Evolutionary conservation across 2,113 vertebrate species (phyloP), one percentile per base, ranked within the genome.

Genomic region (Chinchilla lanigera): DNA sequence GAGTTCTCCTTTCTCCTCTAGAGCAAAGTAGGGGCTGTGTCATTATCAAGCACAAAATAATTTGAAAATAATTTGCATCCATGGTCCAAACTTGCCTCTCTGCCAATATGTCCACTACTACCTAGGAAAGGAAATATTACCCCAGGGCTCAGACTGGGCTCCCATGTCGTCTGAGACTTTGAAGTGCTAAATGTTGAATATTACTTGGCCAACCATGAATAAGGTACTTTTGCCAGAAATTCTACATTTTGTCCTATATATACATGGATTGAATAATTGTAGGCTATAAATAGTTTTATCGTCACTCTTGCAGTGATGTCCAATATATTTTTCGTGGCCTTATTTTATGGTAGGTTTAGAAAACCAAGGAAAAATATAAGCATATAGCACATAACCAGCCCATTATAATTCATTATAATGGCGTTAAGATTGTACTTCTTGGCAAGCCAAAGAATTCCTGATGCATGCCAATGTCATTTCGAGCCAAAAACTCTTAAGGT

Each of bases 361-460:
- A 83, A 97, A 16, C 61, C 38, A 69, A 86, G 78, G 16, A 98
- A 97, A 96, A 98, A 81, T 78, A 95, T 22, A 60, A 82, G 44
- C 58, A 86, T 91, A 86, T 95, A 97, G 20, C 86, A 85, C 60
- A 58, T 84, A 92, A 87, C 65, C 71, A 90, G 10, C 65, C 90
- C 91, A 75, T 61, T 96, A 60, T 92, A 96, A 96, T 50, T 14
- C 93, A 93, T 97, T 98, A 94, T 69, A 50, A 97, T 47, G 26
- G 6, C 97, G 71, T 95, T 98, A 98, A 94, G 84, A 78, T 17
- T 92, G 50, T 2, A 16, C 78, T 47, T 95, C 96, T 97, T 98
- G 73, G 93, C 97, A 98, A 96, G 93, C 38, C 0, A 73, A 17
- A 12, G 38, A 93, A 89, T 78, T 86, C 71, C 78, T 96, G 19